phyloP scores from a whole-genome alignment of 2,888 invertebrate species.

The Watsonalla binaria region DNA sequence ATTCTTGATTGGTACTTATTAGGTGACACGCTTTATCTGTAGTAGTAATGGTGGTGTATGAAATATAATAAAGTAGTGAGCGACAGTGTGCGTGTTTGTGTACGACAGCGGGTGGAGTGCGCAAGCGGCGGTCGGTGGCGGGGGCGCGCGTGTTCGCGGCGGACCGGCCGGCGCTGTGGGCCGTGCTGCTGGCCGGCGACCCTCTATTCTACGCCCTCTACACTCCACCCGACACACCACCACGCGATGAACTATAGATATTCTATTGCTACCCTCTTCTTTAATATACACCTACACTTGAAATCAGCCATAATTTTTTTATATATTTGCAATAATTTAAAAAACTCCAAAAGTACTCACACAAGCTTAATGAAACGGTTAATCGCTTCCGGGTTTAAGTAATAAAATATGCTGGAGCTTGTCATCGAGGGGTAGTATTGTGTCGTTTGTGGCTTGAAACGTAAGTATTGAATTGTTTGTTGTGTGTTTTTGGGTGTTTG shows the following conservation, averaged over 20 bases:
- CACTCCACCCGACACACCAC: constrained; percentile 1
- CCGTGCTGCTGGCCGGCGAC: constrained; percentile 26
- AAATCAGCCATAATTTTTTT: no score
- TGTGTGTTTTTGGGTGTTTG: neutral
- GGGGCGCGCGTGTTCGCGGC: constrained; percentile 34
- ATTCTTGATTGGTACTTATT: no score
- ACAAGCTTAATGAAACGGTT: no score
- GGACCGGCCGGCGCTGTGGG: constrained; percentile 57
- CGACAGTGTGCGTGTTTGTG: constrained; percentile 29
- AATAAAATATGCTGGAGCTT: no score
- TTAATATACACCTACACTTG: no score
- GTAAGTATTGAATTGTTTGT: neutral
- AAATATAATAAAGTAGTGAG: constrained; percentile 12
- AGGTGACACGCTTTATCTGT: neutral
- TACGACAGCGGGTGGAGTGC: constrained; percentile 39
- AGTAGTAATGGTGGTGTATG: constrained; percentile 8
- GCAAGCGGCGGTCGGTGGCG: constrained; percentile 38
- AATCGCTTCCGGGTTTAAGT: no score
- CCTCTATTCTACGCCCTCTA: constrained; percentile 1
- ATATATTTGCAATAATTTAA: no score
- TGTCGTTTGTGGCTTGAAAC: neutral
- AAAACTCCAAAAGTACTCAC: no score
- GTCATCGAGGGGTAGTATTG: neutral
- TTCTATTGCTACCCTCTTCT: neutral
- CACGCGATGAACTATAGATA: constrained; percentile 47